Base-by-base conservation (phyloP, 2,888 invertebrate genomes). In the Microdon myrmicae region DNA sequence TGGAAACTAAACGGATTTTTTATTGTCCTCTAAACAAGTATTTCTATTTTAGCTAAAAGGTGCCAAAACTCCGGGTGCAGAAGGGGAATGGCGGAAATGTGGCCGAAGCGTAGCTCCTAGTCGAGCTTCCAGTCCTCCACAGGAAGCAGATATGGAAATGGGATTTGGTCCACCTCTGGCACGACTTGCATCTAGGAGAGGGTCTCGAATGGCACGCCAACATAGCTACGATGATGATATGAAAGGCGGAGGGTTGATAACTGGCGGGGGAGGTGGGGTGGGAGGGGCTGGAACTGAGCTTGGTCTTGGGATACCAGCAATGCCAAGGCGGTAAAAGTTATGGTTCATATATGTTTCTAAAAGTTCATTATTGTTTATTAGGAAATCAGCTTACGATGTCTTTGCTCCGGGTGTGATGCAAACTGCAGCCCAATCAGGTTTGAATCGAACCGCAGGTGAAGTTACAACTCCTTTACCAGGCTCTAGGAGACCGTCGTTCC, bases 211-310 rank as follows among this genome's bases (percentile, higher is more conserved):
- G 12, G 84, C 86, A 10, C 82, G 92, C 8, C 92, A 92, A 75
- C 90, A 90, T 75, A 92, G 92, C 73, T 91, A 90, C 76, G 92
- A 92, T 73, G 92, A 92, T 69, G 92, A 92, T 73, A 83, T 86
- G 67, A 84, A 85, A 72, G 78, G 74, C 16, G 71, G 67, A 8
- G 71, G 69, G 3, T 69, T 71, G 2, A 71, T 73, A 3, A 70
- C 72, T 16, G 71, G 72, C 32, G 66, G 72, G 48, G 73, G 71
- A 7, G 71, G 69, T 2, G 74, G 70, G 1, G 68, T 47, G 8
- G 47, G 29, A 8, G 16, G 47, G 68, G 71, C 72, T 4, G 71
- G 75, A 20, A 69, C 71, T 70, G 85, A 86, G 45, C 77, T 83
- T 1, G 87, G 86, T 3, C 81, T 90, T 5, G 86, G 85, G 13